A percentile compares a stretch with the other conserved stretches of the same genome.
Conservation (phyloP, 2,797 vertebrate genomes). For the Rhodeus uyekii region DNA sequence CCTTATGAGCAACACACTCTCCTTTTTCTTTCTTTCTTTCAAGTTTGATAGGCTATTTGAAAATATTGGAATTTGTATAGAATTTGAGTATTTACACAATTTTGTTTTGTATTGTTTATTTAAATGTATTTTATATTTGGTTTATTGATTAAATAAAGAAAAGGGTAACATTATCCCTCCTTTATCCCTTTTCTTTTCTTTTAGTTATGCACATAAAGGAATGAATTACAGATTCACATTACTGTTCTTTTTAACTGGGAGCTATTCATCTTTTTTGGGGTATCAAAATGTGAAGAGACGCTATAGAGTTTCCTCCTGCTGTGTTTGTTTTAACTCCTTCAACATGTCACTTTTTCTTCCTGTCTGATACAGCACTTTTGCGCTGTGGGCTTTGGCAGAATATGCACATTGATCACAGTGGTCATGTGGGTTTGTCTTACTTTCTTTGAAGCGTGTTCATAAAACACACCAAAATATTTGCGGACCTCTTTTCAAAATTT, state of each 20-base stretch:
- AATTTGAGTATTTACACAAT: background rate
- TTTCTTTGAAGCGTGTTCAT: slow-evolving; percentile 26
- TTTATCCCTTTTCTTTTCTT: slow-evolving; percentile 9
- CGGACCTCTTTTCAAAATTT: background rate
- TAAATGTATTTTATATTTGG: background rate
- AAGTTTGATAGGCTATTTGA: background rate
- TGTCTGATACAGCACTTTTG: slow-evolving; percentile 16
- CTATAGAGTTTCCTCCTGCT: slow-evolving; percentile 52
- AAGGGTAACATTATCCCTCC: background rate
- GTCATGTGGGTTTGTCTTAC: slow-evolving; percentile 15
- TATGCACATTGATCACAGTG: slow-evolving; percentile 17
- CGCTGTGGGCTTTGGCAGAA: slow-evolving; percentile 4
- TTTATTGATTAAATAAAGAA: background rate
- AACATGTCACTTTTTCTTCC: slow-evolving; percentile 48
- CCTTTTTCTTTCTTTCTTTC: background rate
- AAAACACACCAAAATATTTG: slow-evolving; percentile 17
- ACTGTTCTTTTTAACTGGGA: slow-evolving; percentile 45
- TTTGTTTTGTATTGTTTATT: background rate
- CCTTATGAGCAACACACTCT: slow-evolving; percentile 39
- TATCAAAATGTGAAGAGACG: slow-evolving; percentile 49
- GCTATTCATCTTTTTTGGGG: slow-evolving; percentile 54
- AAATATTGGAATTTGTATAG: background rate
- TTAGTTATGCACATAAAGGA: slow-evolving; percentile 44
- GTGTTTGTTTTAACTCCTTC: slow-evolving; percentile 55
- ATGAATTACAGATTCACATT: slow-evolving; percentile 53